Evolutionary conservation across 2,888 invertebrate genomes (phyloP).

Genomic region (Anthrax anthrax): DNA sequence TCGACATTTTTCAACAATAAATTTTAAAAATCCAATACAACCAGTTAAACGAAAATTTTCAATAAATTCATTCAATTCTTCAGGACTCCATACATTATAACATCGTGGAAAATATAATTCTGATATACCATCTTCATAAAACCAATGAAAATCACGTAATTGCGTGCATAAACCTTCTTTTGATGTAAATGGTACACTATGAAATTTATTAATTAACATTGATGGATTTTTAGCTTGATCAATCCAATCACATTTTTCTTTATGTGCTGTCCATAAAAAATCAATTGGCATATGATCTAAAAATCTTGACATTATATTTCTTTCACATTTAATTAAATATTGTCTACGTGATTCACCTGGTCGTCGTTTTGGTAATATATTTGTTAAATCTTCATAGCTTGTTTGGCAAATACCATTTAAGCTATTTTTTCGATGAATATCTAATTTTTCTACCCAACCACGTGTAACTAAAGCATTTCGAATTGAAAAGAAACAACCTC

Average conservation of each 20-base stretch:
- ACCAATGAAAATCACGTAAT: conserved; percentile 73
- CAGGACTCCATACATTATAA: conserved; percentile 67
- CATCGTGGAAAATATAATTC: conserved; percentile 74
- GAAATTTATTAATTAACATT: conserved; percentile 67
- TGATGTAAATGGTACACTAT: conserved; percentile 77
- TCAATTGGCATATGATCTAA: conserved; percentile 67
- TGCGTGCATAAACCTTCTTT: conserved; percentile 76
- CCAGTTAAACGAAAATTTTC: conserved; percentile 84
- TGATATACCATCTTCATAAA: conserved; percentile 65
- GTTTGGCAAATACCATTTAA: conserved; percentile 22
- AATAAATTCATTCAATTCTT: conserved; percentile 67
- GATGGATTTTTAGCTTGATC: conserved; percentile 38
- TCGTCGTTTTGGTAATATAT: conserved; percentile 25
- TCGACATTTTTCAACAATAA: conserved; percentile 48
- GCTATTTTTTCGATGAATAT: conserved; percentile 26
- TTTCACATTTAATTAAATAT: conserved; percentile 49
- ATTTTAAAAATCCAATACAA: conserved; percentile 69
- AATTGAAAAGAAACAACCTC: conserved; percentile 57
- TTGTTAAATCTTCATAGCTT: conserved; percentile 26
- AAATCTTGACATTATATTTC: conserved; percentile 57
- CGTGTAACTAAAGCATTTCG: conserved; percentile 51
- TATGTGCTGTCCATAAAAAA: conserved; percentile 79
- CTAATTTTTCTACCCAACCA: conserved; percentile 47
- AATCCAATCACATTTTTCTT: conserved; percentile 47
- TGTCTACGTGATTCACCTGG: conserved; percentile 36